These are phyloP conservation scores for Platalea minor DNA, from an alignment of 2,797 vertebrate genomes.

Conservation along the genomic window DNA sequence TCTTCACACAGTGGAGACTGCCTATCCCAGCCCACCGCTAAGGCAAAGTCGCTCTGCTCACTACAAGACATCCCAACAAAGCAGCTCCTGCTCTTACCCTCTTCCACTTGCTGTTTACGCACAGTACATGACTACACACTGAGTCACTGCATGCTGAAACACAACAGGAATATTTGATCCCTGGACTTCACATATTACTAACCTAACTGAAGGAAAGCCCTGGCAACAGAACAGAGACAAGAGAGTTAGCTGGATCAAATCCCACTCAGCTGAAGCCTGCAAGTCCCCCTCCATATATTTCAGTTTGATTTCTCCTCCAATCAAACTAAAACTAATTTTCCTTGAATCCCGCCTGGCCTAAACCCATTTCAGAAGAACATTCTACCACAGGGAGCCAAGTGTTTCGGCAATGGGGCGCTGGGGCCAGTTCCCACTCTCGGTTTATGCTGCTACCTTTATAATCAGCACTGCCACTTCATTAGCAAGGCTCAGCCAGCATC, in stretches of 20 bases:
- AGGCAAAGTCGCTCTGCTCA: neutral
- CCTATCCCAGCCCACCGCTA: neutral
- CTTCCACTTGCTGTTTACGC: constrained; percentile 11
- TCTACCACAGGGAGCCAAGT: neutral
- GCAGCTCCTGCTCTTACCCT: neutral
- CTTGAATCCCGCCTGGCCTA: constrained; percentile 17
- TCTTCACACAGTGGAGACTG: neutral
- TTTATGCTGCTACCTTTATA: neutral
- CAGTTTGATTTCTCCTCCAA: constrained; percentile 10
- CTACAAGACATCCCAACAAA: neutral
- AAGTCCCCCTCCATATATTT: constrained; percentile 29
- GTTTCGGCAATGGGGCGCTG: neutral
- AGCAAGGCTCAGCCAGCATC: neutral
- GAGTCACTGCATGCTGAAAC: neutral
- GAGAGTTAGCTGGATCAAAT: constrained; percentile 43
- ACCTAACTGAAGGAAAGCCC: constrained; percentile 18
- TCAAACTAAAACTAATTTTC: constrained; percentile 45
- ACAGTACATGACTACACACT: constrained; percentile 37
- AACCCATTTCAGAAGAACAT: constrained; percentile 61
- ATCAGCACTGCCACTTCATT: neutral
- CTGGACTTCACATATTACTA: constrained; percentile 39
- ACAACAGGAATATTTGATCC: constrained; percentile 37
- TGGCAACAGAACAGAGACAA: constrained; percentile 28
- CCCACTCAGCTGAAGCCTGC: constrained; percentile 20
- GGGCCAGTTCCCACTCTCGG: neutral